These are phyloP conservation scores for Oscarella lobularis DNA, from an alignment of 37 sponge, comb jelly and placozoan species.

Conservation along the genomic window DNA sequence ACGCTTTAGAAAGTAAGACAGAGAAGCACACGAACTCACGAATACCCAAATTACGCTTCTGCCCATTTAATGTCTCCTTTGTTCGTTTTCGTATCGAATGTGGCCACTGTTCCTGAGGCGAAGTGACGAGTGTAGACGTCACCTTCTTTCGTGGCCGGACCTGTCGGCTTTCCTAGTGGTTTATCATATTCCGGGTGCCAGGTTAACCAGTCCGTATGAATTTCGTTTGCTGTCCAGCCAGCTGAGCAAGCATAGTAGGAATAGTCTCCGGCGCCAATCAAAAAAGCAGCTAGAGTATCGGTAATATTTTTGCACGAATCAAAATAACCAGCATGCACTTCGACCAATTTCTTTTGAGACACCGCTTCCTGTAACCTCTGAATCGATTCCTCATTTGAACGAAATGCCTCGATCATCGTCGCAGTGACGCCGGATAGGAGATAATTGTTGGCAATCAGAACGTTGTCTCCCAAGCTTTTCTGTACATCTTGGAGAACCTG, in stretches of 20 bases:
- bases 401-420: slow-evolving; percentile 27
- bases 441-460: neutral
- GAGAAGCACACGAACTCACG: too few species aligned
- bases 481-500: slow-evolving; percentile 4
- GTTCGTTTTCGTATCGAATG: slow-evolving; percentile 22
- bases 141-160: slow-evolving; percentile 8
- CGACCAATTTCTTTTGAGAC: slow-evolving; percentile 11
- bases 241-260: slow-evolving; percentile 18
- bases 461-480: neutral
- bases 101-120: slow-evolving; percentile 22
- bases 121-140: slow-evolving; percentile 24
- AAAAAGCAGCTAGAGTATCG: slow-evolving; percentile 28
- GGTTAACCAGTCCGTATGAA: neutral
- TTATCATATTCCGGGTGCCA: slow-evolving; percentile 22
- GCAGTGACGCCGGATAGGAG: slow-evolving; percentile 24
- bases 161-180: slow-evolving; percentile 28
- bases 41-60: too few species aligned
- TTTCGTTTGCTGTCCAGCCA: neutral
- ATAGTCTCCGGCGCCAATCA: slow-evolving; percentile 29
- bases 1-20: too few species aligned
- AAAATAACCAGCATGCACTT: slow-evolving; percentile 22
- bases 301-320: slow-evolving; percentile 15
- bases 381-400: slow-evolving; percentile 16
- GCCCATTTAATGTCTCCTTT: slow-evolving; percentile 35
- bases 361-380: slow-evolving; percentile 6